Evolutionary conservation across 2,888 invertebrate genomes (phyloP), one percentile per base, ranked within the genome.

Genomic region (Chrysodeixis includens): DNA sequence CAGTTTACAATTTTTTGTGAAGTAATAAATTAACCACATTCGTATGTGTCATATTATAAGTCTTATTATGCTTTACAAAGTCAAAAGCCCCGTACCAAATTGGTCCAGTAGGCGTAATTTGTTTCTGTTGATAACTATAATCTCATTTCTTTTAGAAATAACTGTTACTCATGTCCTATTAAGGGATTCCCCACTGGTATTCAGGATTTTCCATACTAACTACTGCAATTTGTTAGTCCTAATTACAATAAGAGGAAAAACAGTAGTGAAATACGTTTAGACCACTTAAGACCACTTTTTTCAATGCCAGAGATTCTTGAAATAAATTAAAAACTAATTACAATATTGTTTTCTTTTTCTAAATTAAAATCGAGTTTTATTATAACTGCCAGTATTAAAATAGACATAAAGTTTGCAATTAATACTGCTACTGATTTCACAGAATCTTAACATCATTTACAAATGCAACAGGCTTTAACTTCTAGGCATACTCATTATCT

Each of bases 201-300:
- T 55, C 20, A 20, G 58, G 57, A 16, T 73, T 64, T 72, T 64
- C 30, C 60, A 57, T 12, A 52, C 22, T 14, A 51, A 2, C 14
- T 16, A 30, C 32, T 18, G n/a, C 26, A 52, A 55, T 30, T 5
- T 32, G 56, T 71, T 30, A 51, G 32, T 71, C 9, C 60, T 56
- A 12, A 14, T 62, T 68, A 16, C 16, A 51, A 26, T n/a, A 5
- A 7, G 35, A 72, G 12, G 55, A 73, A 73, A 72, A 72, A 73
- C 32, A 9, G 0, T 22, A 5, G 22, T 46, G 8, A 61, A 55
- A 58, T 35, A 8, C 35, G 14, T 55, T 1, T 35, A 18, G 30
- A 44, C 35, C n/a, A 20, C 5, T 49, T 49, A 18, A 18, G 10
- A 9, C 18, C 18, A 49, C 10, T 49, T 18, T 49, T n/a, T 49